These are phyloP conservation scores for Calcarius lapponicus DNA, from an alignment of 2,797 vertebrate genomes.

Conservation along the genomic window DNA sequence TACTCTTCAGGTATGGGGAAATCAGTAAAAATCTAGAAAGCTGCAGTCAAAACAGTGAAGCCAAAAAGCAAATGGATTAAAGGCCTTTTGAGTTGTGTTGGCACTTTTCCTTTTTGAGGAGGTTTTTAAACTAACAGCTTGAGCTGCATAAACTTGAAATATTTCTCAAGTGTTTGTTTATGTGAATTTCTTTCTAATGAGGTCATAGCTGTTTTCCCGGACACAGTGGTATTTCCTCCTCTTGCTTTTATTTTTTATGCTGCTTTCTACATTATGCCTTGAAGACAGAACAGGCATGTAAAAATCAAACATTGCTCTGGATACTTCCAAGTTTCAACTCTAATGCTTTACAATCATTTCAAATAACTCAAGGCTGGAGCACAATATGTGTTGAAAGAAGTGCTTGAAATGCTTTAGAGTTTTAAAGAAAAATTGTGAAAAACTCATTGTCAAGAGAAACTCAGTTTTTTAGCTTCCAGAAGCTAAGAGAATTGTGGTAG, in stretches of 20 bases:
- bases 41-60: conserved; percentile 2
- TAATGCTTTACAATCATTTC: neutral
- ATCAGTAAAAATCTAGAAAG: conserved; percentile 39
- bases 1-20: neutral
- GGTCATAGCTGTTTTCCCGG: conserved; percentile 60
- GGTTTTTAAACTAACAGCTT: conserved; percentile 55
- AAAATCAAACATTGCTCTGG: neutral
- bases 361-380: neutral
- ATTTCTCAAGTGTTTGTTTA: conserved; percentile 70
- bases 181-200: conserved; percentile 68
- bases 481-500: neutral
- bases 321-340: neutral
- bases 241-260: neutral
- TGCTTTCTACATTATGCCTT: conserved; percentile 42
- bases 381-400: neutral
- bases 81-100: conserved; percentile 34
- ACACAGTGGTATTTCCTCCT: conserved; percentile 61
- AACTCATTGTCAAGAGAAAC: neutral
- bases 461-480: neutral
- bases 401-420: neutral
- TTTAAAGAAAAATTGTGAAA: neutral
- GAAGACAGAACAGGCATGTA: conserved; percentile 1
- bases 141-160: conserved; percentile 64
- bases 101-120: conserved; percentile 28
- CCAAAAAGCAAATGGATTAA: conserved; percentile 44